A percentile compares a stretch with the other conserved stretches of the same genome.
These are phyloP conservation scores for Botrylloides violaceus DNA, from an alignment of 23 tunicate genomes.

Conservation along the genomic window DNA sequence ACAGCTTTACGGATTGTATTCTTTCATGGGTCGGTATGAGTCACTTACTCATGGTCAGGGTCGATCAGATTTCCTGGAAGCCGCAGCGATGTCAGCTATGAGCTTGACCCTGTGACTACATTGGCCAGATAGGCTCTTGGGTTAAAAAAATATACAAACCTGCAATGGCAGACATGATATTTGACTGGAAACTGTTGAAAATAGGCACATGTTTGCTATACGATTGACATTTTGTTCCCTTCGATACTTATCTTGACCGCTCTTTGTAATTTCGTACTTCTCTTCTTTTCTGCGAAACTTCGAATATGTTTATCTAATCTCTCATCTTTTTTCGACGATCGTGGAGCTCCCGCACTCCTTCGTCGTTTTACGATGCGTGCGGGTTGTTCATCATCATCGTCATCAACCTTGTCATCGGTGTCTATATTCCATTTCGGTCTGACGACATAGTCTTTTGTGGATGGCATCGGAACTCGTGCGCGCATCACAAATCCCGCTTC, in stretches of 20 bases:
- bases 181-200: too few relatives aligned
- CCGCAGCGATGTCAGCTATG: too few relatives aligned
- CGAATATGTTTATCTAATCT: conserved; percentile 76
- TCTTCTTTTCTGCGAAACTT: conserved; percentile 69
- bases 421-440: conserved; percentile 93
- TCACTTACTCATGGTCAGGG: too few relatives aligned
- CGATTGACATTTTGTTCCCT: conserved; percentile 74
- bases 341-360: conserved; percentile 19
- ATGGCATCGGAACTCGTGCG: conserved; percentile 94
- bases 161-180: too few relatives aligned
- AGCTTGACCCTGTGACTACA: too few relatives aligned
- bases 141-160: too few relatives aligned
- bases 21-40: too few relatives aligned
- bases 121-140: too few relatives aligned
- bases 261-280: conserved; percentile 61
- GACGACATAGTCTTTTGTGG: conserved; percentile 90
- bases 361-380: conserved; percentile 13
- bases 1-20: too few relatives aligned
- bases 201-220: too few relatives aligned
- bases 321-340: conserved; percentile 65
- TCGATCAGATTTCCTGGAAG: too few relatives aligned
- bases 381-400: conserved; percentile 39
- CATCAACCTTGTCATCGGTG: neutral
- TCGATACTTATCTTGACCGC: conserved; percentile 86
- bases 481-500: conserved; percentile 91